Base-by-base conservation (phyloP, 1,140 invertebrate genomes). In the Trypoxylus dichotomus region DNA sequence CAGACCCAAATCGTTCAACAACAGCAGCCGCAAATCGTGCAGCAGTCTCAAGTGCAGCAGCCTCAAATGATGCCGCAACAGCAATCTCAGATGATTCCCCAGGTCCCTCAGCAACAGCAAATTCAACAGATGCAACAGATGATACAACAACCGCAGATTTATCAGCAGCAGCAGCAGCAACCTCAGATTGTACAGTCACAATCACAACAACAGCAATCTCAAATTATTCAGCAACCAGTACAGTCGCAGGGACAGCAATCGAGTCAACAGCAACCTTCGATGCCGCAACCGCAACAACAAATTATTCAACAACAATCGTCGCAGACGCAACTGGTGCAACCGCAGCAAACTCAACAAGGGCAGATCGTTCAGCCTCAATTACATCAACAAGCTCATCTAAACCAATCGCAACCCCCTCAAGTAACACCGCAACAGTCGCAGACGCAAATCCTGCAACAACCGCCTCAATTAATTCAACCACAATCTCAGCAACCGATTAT, bases 1-100 rank as follows among this genome's bases (percentile, higher is more conserved):
- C 76, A 37, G 85, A 79, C 87, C 74, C 85, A 86, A 2, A 37
- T 37, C 0, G 32, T 37, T 79, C 79, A 85, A 76, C 86, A 90
- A 79, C 89, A 90, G 80, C 85, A 88, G 79, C 88, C 90, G 75
- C 90, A 90, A 73, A 82, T 88, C 27, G 86, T 86, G 60, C 84
- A 86, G 76, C 87, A 87, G 78, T 88, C 89, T 82, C 87, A 89
- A 80, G 84, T 86, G n/a, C 86, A 85, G 37, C 85, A 86, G 76
- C 86, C 86, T 74, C 86, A 84, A 84, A 76, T 86, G 74, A 84
- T 81, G 43, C 79, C 78, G 43, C 78, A 79, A 41, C 78, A 77
- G 47, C 79, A 75, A 15, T 43, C 29, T 63, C 79, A 77, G 73
- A 81, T 79, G 60, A 77, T 77, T 43, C 54, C 54, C 21, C 77